Base-by-base conservation (phyloP, 2,113 vertebrate genomes). In the Lampris megalopsis region DNA sequence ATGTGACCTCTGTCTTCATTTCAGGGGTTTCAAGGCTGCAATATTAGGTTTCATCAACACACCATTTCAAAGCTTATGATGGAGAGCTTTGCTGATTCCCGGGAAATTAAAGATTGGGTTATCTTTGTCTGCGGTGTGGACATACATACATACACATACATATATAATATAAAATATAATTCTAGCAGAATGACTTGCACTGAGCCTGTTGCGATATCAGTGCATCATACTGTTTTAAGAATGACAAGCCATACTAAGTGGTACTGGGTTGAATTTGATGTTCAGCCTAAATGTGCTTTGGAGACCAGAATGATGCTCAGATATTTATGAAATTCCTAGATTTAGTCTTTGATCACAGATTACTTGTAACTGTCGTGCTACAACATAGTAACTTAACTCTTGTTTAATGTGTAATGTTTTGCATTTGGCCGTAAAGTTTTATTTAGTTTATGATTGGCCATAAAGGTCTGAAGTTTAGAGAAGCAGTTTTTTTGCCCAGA, bases 61-160 rank as follows among this genome's bases (percentile, higher is more conserved):
- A 38, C 63, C 50, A 38, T 56, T 52, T 5, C 50, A 9, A 63
- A 54, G 24, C 48, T 38, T 45, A 48, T 48, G 6, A 42, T 56
- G 36, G 6, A 13, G 38, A 68, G 4, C 4, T 82, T 70, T 73
- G 65, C 70, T 65, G 66, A 43, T 77, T 53, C 49, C 50, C 13
- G 4, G 4, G 61, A 6, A 52, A 40, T 53, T 1, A 70, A 75
- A 73, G 68, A 68, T 73, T 68, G 38, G 57, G 64, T 65, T 65
- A 66, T 56, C 65, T 47, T 69, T 65, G 56, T 57, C 49, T 62
- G 13, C 37, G 63, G 11, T 63, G 45, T 3, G 68, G 64, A 75
- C 7, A 13, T 47, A 24, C 13, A 9, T 36, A 45, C 9, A 53
- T 36, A 38, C 58, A 49, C 40, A 3, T 8, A 62, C 59, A 71